These are phyloP conservation scores for Gila robusta DNA, from an alignment of 2,797 vertebrate species.

Conservation along the genomic window DNA sequence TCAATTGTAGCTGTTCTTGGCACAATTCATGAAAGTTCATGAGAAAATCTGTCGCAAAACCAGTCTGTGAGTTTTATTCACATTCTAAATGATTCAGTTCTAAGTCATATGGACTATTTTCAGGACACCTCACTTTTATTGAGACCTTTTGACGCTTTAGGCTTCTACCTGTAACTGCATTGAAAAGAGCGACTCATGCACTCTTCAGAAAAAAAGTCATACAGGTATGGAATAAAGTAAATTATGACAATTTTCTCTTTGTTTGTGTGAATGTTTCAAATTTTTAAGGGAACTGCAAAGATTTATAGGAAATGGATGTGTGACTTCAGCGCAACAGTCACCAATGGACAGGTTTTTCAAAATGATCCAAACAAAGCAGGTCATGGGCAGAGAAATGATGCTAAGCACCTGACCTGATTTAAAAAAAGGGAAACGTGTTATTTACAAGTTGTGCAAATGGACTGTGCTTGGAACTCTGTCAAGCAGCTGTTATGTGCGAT, in stretches of 20 bases:
- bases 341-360: slow-evolving; percentile 20
- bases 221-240: not conserved
- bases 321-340: slow-evolving; percentile 2
- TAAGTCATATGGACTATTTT: not conserved
- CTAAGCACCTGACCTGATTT: not conserved
- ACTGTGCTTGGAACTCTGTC: slow-evolving; percentile 37
- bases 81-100: not conserved
- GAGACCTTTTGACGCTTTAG: slow-evolving; percentile 3
- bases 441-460: slow-evolving; percentile 46
- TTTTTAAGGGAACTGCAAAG: not conserved
- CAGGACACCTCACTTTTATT: not conserved
- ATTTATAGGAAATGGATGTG: not conserved
- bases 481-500: slow-evolving; percentile 34
- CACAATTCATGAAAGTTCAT: not conserved
- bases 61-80: not conserved
- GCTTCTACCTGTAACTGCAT: not conserved
- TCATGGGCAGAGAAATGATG: slow-evolving; percentile 25
- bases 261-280: not conserved
- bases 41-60: not conserved
- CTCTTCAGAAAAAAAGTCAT: not conserved
- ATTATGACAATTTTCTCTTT: not conserved
- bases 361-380: slow-evolving; percentile 22
- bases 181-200: not conserved
- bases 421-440: slow-evolving; percentile 12
- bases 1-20: not conserved